Evolutionary conservation across 2,888 invertebrate species (phyloP).

Genomic region (Drosophila kanekoi): DNA sequence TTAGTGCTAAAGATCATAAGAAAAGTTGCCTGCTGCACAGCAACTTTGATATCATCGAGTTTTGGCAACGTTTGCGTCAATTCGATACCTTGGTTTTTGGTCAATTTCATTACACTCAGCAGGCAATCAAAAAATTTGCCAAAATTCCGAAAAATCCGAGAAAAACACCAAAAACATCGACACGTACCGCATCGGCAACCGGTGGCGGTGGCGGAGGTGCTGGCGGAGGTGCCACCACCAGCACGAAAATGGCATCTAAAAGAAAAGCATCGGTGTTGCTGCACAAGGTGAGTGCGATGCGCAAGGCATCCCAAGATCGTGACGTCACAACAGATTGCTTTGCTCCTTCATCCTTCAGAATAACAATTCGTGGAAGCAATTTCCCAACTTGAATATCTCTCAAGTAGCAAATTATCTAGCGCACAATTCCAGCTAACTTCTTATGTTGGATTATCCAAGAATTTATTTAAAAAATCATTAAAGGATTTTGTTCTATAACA

Average conservation of each 20-base stretch:
- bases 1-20: constrained; percentile 55
- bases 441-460: too few relatives aligned
- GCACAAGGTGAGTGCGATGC: constrained; percentile 83
- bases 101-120: constrained; percentile 59
- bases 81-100: constrained; percentile 68
- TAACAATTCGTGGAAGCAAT: neutral
- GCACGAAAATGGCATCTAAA: constrained; percentile 85
- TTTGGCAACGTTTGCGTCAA: constrained; percentile 72
- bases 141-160: constrained; percentile 85
- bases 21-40: constrained; percentile 55
- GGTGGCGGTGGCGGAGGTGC: constrained; percentile 83
- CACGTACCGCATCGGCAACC: constrained; percentile 84
- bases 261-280: constrained; percentile 85
- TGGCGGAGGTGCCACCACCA: constrained; percentile 83
- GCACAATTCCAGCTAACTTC: too few relatives aligned
- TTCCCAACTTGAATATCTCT: too few relatives aligned
- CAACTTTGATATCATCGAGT: constrained; percentile 68
- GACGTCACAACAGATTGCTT: too few relatives aligned
- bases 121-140: constrained; percentile 78
- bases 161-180: constrained; percentile 84
- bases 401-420: too few relatives aligned
- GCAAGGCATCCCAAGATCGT: too few relatives aligned
- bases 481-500: too few relatives aligned
- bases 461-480: too few relatives aligned
- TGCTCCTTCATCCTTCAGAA: neutral